phyloP scores from a whole-genome alignment of 2,888 invertebrate genomes.

The Amphipyra tragopoginis region DNA sequence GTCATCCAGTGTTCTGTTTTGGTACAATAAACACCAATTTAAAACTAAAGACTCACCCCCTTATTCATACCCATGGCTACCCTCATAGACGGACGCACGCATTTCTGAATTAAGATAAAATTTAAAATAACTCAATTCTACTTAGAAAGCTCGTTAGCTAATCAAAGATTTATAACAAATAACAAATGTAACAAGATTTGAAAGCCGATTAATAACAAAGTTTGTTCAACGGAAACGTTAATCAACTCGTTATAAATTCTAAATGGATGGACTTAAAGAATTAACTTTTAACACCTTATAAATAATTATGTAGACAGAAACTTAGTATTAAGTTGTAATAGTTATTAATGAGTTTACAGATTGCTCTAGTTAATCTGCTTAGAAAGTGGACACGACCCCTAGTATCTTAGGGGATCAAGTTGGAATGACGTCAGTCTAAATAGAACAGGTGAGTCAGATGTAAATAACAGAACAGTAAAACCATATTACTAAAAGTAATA shows the following conservation, averaged over 20 bases:
- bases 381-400: slow-evolving; percentile 69
- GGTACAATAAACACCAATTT: no score
- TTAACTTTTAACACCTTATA: slow-evolving; percentile 70
- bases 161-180: slow-evolving; percentile 46
- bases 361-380: slow-evolving; percentile 78
- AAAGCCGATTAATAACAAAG: slow-evolving; percentile 62
- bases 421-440: slow-evolving; percentile 22
- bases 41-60: no score
- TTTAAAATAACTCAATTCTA: not conserved
- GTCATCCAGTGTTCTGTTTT: no score
- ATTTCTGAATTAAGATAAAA: not conserved
- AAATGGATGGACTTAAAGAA: slow-evolving; percentile 63
- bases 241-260: slow-evolving; percentile 57
- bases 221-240: slow-evolving; percentile 43
- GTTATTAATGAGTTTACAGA: slow-evolving; percentile 77
- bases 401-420: slow-evolving; percentile 61
- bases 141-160: slow-evolving; percentile 28
- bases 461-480: slow-evolving; percentile 6
- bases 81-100: not conserved
- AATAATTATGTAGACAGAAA: slow-evolving; percentile 71
- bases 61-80: no score
- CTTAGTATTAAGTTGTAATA: slow-evolving; percentile 56
- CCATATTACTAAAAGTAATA: not conserved
- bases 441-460: slow-evolving; percentile 11
- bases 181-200: slow-evolving; percentile 41